Base-by-base conservation (phyloP, 2,797 vertebrate genomes). In the Pagetopsis macropterus region DNA sequence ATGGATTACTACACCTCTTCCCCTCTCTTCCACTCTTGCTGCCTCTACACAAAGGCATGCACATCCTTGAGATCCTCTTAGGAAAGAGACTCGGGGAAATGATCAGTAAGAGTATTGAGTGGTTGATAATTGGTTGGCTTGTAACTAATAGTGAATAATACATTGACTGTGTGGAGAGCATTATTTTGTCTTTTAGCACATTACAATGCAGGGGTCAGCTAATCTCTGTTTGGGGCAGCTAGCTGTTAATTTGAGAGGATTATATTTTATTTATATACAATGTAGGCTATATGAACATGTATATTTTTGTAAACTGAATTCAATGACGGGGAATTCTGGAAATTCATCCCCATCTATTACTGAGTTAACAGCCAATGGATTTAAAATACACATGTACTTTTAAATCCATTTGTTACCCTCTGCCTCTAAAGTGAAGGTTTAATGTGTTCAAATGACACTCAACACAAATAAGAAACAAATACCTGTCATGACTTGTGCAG, bases 1-100 rank as follows among this genome's bases (percentile, higher is more conserved):
- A 93, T 93, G 89, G 94, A 94, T 94, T 93, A 89, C 87, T 89
- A 87, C 86, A 85, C 86, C 84, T 59, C 56, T 52, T n/a, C 9
- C 11, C 40, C 55, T 58, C 37, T 58, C 19, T 58, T 40, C 57
- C 67, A 68, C 58, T 72, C 43, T 70, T 6, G n/a, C 70, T 72
- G 48, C 77, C 63, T 83, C 55, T 65, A 65, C 70, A 85, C 77
- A 82, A 81, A 83, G 23, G 43, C 71, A 64, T 27, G 13, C 41
- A 75, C 67, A 75, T 27, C 65, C 56, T 76, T 55, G 21, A 72
- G 52, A 73, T 66, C 63, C 21, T 79, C 72, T 77, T 1, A 64
- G 54, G 60, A 74, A 65, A 27, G 17, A 67, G 23, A 67, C 57
- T 49, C 68, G 49, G 48, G 58, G 62, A 60, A 70, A 82, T 79